phyloP scores from a whole-genome alignment of 2,113 vertebrate genomes.

The Mormoops blainvillei region DNA sequence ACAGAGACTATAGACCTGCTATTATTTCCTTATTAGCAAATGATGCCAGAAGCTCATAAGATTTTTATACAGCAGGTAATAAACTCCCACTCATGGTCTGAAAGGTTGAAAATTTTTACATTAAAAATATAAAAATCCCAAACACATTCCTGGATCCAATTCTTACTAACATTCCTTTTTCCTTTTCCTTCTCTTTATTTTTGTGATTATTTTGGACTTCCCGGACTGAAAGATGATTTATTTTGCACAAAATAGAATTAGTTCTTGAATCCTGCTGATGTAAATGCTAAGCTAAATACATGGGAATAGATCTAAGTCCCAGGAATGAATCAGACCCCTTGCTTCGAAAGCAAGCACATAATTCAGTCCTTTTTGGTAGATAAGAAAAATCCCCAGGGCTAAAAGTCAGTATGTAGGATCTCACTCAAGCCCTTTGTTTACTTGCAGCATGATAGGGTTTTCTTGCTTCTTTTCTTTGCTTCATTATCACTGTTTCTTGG shows the following conservation, averaged over 20 bases:
- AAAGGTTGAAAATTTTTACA: slow-evolving; percentile 17
- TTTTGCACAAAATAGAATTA: slow-evolving; percentile 42
- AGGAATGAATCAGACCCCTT: slow-evolving; percentile 30
- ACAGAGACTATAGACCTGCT: neutral
- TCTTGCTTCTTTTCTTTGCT: neutral
- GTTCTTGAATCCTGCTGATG: slow-evolving; percentile 55
- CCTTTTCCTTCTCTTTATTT: slow-evolving; percentile 48
- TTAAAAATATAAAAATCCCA: neutral
- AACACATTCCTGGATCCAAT: slow-evolving; percentile 18
- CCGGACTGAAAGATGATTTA: slow-evolving; percentile 58
- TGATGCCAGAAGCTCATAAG: neutral
- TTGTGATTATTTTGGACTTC: slow-evolving; percentile 56
- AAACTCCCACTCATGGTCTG: neutral
- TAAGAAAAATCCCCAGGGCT: neutral
- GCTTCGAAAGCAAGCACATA: slow-evolving; percentile 25
- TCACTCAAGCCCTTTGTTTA: neutral
- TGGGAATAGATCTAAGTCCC: slow-evolving; percentile 20
- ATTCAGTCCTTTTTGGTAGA: neutral
- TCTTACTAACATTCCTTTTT: slow-evolving; percentile 17
- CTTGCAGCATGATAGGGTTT: neutral
- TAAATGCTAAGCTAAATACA: slow-evolving; percentile 12
- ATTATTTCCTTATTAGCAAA: slow-evolving; percentile 37
- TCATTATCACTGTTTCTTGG: neutral
- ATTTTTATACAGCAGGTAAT: slow-evolving; percentile 3
- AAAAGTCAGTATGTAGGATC: neutral